phyloP scores from a whole-genome alignment of 2,113 vertebrate genomes.

The Nipponia nippon region DNA sequence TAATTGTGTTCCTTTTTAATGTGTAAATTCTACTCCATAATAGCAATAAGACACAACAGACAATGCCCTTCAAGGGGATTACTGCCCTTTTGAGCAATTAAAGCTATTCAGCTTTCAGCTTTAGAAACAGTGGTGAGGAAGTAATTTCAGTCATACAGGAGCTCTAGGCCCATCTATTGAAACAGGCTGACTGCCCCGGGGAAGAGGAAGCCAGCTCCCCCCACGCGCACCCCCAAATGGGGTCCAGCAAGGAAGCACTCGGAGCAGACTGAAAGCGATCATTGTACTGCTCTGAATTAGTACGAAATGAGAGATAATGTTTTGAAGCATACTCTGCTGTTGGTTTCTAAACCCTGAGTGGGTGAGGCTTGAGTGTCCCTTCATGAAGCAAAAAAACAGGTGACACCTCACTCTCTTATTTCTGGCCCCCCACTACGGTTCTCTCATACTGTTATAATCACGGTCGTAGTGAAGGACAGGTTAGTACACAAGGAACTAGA shows the following conservation, averaged over 20 bases:
- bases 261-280: neutral
- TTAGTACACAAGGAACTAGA: neutral
- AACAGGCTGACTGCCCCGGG: slow-evolving; percentile 9
- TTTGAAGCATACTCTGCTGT: neutral
- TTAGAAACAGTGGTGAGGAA: slow-evolving; percentile 49
- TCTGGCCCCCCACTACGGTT: neutral
- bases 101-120: slow-evolving; percentile 46
- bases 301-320: neutral
- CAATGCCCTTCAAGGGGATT: slow-evolving; percentile 45
- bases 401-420: neutral
- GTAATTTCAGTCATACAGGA: slow-evolving; percentile 34
- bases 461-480: neutral
- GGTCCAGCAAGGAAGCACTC: neutral
- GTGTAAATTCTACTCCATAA: slow-evolving; percentile 51
- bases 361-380: neutral
- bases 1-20: slow-evolving; percentile 63
- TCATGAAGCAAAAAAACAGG: neutral
- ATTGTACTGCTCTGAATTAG: slow-evolving; percentile 12
- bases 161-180: slow-evolving; percentile 12
- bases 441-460: neutral
- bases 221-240: neutral
- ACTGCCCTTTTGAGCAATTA: slow-evolving; percentile 31
- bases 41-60: slow-evolving; percentile 30
- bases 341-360: neutral
- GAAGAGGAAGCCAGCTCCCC: neutral